Base-by-base conservation (phyloP, 1,140 invertebrate species). In the Anastrepha ludens region DNA sequence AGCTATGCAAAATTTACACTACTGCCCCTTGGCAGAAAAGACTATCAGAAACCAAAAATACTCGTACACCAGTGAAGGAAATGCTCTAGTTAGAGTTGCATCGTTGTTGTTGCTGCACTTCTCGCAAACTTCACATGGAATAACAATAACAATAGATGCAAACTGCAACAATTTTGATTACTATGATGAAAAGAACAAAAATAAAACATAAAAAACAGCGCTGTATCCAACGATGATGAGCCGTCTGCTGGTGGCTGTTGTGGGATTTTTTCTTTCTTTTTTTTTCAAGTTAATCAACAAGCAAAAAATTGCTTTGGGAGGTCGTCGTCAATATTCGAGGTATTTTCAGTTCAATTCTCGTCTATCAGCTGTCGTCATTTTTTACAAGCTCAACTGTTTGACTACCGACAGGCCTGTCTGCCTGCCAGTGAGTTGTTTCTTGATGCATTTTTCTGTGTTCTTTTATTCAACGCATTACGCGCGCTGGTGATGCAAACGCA, bases 291-390 rank as follows among this genome's bases (percentile, higher is more conserved):
- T 4, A 78, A 55, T 7, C 44, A 78, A 78, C 2, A 20, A 78
- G 44, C 70, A 47, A 5, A 29, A 81, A 81, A 81, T 81, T 55
- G n/a, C 47, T 20, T 81, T 55, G 8, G 39, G 9, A 11, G 47
- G 47, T 7, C 44, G 41, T 74, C 4, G 64, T 29, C 20, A 41
- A 2, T 81, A 29, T 55, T 9, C 44, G 3, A 7, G 17, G 7
- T 81, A 55, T 81, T 55, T 81, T 55, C 74, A 20, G 47, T 81
- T 55, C 74, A 55, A 81, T 81, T 81, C 47, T 81, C 47, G 0
- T 81, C 74, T 81, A 29, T 81, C 74, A 58, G 74, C 74, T 81
- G 74, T 81, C 47, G 15, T 81, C 6, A 29, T 81, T 81, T 55
- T 81, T 47, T 74, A 15, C 41, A 74, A 41, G 67, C 15, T 41